These are phyloP conservation scores for Drosophila albomicans DNA, from an alignment of 1,140 invertebrate species.

Conservation along the genomic window DNA sequence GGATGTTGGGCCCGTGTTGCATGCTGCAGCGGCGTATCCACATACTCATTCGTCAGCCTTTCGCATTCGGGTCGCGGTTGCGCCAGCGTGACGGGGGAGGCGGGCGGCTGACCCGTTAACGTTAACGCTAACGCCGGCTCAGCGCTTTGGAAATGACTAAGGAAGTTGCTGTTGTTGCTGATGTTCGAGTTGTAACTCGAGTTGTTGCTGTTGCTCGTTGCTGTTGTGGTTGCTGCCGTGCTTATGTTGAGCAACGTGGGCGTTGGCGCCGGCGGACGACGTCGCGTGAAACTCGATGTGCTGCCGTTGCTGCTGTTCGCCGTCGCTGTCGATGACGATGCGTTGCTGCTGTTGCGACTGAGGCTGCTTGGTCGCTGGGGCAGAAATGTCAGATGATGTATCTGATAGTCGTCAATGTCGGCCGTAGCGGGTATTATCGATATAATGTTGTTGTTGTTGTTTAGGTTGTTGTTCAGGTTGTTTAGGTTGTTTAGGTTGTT, in stretches of 20 bases:
- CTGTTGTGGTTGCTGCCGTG: conserved; percentile 47
- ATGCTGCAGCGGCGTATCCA: conserved; percentile 89
- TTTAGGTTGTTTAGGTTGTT: conserved; percentile 24
- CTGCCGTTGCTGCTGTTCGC: conserved; percentile 66
- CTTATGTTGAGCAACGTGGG: conserved; percentile 35
- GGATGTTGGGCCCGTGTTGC: conserved; percentile 74
- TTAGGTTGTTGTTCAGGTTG: conserved; percentile 32
- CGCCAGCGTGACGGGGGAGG: conserved; percentile 87
- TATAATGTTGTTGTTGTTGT: conserved; percentile 65
- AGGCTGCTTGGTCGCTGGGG: conserved; percentile 77
- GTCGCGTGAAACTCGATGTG: conserved; percentile 68
- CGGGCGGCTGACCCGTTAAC: conserved; percentile 69
- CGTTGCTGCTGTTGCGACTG: conserved; percentile 79
- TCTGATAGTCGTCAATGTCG: conserved; percentile 78
- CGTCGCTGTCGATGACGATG: conserved; percentile 70
- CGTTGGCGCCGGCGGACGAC: conserved; percentile 81
- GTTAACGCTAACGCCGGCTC: conserved; percentile 55
- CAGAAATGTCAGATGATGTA: conserved; percentile 80
- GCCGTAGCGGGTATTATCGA: conserved; percentile 71
- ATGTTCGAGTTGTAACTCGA: conserved; percentile 57
- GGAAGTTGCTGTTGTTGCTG: conserved; percentile 68
- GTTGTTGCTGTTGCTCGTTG: conserved; percentile 66
- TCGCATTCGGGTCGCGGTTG: conserved; percentile 91
- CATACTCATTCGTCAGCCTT: conserved; percentile 92
- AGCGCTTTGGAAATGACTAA: conserved; percentile 84